Conservation (phyloP, 2,888 invertebrate species). For the Eilema griseolum region DNA sequence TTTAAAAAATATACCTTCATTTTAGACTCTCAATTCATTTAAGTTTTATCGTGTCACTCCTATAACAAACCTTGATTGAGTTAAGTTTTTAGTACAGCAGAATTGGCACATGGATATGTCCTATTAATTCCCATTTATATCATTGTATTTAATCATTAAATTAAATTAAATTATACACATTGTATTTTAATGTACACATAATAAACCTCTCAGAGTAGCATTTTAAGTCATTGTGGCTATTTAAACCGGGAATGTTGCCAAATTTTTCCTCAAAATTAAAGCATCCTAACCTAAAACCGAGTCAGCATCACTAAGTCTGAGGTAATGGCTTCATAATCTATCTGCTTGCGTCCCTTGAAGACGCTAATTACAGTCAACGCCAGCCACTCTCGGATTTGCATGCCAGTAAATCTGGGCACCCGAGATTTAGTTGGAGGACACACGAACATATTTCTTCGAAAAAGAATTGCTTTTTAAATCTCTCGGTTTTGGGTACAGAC, state of each 20-base stretch:
- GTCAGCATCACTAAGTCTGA: slow-evolving; percentile 41
- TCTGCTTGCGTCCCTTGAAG: slow-evolving; percentile 40
- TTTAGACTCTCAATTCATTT: too few species aligned
- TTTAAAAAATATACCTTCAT: too few species aligned
- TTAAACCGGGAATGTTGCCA: slow-evolving; percentile 6
- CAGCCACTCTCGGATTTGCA: slow-evolving; percentile 62
- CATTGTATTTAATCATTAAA: too few species aligned
- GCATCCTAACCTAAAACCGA: slow-evolving; percentile 8
- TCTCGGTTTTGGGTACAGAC: slow-evolving; percentile 28
- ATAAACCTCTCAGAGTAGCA: neutral
- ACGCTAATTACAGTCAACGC: slow-evolving; percentile 65
- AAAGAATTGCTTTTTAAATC: slow-evolving; percentile 62
- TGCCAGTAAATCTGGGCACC: slow-evolving; percentile 64
- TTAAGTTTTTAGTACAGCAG: too few species aligned
- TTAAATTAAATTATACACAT: too few species aligned
- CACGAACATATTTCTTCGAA: slow-evolving; percentile 63
- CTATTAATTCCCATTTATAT: too few species aligned
- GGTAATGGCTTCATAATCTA: slow-evolving; percentile 52
- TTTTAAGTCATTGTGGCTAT: neutral
- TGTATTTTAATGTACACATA: too few species aligned
- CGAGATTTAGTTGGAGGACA: slow-evolving; percentile 61
- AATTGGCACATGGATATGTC: too few species aligned
- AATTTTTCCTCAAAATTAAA: slow-evolving; percentile 10
- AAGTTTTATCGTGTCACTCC: too few species aligned
- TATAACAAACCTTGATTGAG: too few species aligned